phyloP scores from a whole-genome alignment of 1,140 invertebrate genomes.

The Drosophila yakuba region DNA sequence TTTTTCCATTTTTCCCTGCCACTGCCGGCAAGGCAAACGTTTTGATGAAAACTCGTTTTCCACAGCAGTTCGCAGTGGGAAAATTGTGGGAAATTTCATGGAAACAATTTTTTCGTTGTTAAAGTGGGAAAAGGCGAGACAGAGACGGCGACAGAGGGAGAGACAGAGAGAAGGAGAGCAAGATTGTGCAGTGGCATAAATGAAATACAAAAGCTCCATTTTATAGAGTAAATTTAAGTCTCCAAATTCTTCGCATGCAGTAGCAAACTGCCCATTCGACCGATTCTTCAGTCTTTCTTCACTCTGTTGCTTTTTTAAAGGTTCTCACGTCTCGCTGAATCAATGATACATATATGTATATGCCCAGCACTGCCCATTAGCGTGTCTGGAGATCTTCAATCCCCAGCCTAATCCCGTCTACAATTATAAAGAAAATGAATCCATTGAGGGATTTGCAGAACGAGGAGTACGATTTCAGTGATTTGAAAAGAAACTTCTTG shows the following conservation, averaged over 20 bases:
- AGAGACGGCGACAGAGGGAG: background rate
- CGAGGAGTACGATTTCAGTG: background rate
- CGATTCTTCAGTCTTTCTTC: background rate
- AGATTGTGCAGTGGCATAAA: constrained; percentile 31
- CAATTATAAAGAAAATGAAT: constrained; percentile 23
- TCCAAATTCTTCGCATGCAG: constrained; percentile 49
- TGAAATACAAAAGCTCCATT: constrained; percentile 51
- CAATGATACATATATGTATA: constrained; percentile 46
- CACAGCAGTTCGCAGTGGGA: constrained; percentile 39
- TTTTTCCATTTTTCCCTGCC: constrained; percentile 11
- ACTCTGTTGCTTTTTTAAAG: constrained; percentile 40
- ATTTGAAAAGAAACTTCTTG: background rate
- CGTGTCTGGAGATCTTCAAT: constrained; percentile 36
- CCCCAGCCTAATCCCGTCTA: background rate
- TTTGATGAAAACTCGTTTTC: constrained; percentile 69
- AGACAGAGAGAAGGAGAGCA: constrained; percentile 2
- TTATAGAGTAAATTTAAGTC: constrained; percentile 50
- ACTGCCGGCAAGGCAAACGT: constrained; percentile 36
- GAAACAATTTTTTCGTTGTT: constrained; percentile 63
- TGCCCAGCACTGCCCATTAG: constrained; percentile 23
- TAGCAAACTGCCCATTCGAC: background rate
- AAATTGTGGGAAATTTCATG: constrained; percentile 81
- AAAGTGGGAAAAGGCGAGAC: constrained; percentile 11
- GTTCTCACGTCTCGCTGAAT: constrained; percentile 71
- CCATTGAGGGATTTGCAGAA: background rate